Percentiles rank a stretch among this genome's conserved stretches.
phyloP scores from a whole-genome alignment of 2,113 vertebrate genomes.

The Strigops habroptila region DNA sequence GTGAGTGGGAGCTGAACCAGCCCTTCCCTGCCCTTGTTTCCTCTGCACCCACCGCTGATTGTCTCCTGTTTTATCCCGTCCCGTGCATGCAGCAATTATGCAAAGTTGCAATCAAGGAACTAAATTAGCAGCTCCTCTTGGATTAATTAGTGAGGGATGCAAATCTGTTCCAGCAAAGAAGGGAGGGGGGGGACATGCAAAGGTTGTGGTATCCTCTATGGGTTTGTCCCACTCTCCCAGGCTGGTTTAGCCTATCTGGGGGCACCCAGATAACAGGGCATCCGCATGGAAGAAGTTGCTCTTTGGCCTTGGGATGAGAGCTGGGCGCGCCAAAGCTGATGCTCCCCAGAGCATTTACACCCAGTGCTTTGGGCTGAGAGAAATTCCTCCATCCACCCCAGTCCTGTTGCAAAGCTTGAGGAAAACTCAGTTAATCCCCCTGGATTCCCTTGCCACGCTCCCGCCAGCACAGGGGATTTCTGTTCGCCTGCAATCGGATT shows the following conservation, averaged over 20 bases:
- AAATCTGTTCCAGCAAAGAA: constrained; percentile 25
- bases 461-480: background rate
- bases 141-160: constrained; percentile 64
- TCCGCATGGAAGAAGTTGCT: background rate
- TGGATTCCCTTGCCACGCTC: background rate
- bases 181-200: background rate
- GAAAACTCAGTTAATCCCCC: constrained; percentile 21
- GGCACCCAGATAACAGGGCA: background rate
- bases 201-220: background rate
- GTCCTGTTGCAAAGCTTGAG: background rate
- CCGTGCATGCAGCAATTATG: constrained; percentile 43
- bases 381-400: background rate
- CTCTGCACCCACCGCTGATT: background rate
- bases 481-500: constrained; percentile 3
- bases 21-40: background rate
- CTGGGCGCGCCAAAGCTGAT: background rate
- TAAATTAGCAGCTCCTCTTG: constrained; percentile 59
- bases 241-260: background rate
- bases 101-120: constrained; percentile 63
- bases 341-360: background rate
- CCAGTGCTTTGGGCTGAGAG: background rate
- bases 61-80: background rate
- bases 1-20: background rate
- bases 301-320: background rate
- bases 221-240: background rate